phyloP scores from a whole-genome alignment of 2,113 vertebrate genomes.

The Tangachromis dhanisi region DNA sequence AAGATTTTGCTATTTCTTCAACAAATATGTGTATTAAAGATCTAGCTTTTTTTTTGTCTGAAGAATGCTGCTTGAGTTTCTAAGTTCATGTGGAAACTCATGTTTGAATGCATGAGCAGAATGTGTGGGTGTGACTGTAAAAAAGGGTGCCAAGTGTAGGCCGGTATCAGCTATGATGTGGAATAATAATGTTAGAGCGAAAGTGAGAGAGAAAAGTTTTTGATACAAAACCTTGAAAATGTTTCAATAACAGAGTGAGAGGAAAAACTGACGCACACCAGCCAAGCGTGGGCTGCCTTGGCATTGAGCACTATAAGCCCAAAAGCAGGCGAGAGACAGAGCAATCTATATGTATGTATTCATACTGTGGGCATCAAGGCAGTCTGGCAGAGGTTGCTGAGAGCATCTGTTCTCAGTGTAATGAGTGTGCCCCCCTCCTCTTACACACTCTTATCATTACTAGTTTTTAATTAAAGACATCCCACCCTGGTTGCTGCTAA shows the following conservation, averaged over 20 bases:
- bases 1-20: not conserved
- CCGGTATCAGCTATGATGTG: not conserved
- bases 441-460: conserved; percentile 60
- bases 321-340: not conserved
- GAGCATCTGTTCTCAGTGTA: conserved; percentile 68
- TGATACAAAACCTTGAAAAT: not conserved
- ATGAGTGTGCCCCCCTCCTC: conserved; percentile 34
- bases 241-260: not conserved
- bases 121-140: conserved; percentile 10
- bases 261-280: not conserved
- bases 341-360: conserved; percentile 32
- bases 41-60: not conserved
- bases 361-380: conserved; percentile 38
- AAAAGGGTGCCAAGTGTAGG: conserved; percentile 22
- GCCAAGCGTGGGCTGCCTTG: conserved; percentile 18
- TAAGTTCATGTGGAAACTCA: not conserved
- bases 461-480: conserved; percentile 66
- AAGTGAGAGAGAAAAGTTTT: not conserved
- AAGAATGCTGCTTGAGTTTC: not conserved
- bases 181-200: conserved; percentile 13
- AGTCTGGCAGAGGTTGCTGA: conserved; percentile 42
- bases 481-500: conserved; percentile 33
- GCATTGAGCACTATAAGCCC: not conserved
- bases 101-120: not conserved
- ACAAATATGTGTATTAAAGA: not conserved